Percentiles rank a stretch among this genome's conserved stretches.
Conservation (phyloP, 2,888 invertebrate genomes). For the Catocala nupta region DNA sequence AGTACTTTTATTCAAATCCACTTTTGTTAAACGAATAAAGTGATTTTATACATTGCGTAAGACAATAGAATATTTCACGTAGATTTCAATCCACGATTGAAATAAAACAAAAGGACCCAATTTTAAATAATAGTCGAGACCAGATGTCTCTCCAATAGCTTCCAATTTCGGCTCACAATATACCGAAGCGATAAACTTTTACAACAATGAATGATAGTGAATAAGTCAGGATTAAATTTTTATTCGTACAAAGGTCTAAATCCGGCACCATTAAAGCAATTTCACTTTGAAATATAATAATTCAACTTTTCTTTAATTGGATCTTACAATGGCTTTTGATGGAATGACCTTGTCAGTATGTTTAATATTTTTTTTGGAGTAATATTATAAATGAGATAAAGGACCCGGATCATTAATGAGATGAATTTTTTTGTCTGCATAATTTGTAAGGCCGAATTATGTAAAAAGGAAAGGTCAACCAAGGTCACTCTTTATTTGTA, state of each 20-base stretch:
- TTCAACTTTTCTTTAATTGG: conserved; percentile 27
- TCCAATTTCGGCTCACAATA: not conserved
- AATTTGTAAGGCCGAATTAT: not conserved
- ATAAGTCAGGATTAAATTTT: conserved; percentile 11
- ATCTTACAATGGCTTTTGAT: conserved; percentile 29
- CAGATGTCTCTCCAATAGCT: not conserved
- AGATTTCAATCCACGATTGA: no score
- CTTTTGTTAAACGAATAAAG: no score
- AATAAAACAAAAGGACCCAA: not conserved
- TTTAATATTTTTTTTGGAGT: conserved; percentile 2
- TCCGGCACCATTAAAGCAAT: conserved; percentile 26
- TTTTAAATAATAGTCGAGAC: not conserved
- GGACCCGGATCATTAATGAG: not conserved
- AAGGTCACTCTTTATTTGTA: no score
- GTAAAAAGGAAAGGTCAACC: no score
- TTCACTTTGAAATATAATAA: conserved; percentile 23
- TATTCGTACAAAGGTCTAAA: conserved; percentile 21
- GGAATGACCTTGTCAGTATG: conserved; percentile 10
- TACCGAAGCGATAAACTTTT: conserved; percentile 1
- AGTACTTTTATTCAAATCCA: no score
- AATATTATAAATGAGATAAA: not conserved
- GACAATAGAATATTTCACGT: no score
- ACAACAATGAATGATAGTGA: conserved; percentile 1
- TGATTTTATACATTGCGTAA: no score
- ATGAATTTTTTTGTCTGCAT: no score